Evolutionary conservation across 37 sponge, comb jelly and placozoan species (phyloP).

Genomic region (Agelas oroides): DNA sequence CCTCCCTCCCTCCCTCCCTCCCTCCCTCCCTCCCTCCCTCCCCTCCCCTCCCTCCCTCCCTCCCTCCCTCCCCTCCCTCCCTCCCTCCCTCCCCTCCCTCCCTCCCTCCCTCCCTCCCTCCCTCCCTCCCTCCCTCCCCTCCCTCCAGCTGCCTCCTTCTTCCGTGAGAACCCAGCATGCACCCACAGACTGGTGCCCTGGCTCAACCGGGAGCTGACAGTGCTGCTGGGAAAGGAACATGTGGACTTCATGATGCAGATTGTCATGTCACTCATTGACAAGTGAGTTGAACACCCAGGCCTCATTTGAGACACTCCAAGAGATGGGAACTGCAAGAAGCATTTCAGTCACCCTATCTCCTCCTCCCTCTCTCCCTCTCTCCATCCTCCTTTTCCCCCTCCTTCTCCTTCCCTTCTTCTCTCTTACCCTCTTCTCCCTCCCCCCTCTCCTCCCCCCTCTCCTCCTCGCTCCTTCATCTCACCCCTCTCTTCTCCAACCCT

Average conservation of each 20-base stretch:
- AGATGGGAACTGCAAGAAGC: too few relatives aligned
- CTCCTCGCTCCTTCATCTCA: background rate
- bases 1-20: too few relatives aligned
- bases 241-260: conserved; percentile 73
- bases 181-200: conserved; percentile 82
- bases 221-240: conserved; percentile 65
- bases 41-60: too few relatives aligned
- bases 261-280: conserved; percentile 78
- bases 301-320: too few relatives aligned
- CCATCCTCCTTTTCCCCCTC: background rate
- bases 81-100: too few relatives aligned
- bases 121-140: too few relatives aligned
- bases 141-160: conserved; percentile 63
- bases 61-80: too few relatives aligned
- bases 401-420: background rate
- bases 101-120: too few relatives aligned
- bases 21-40: too few relatives aligned
- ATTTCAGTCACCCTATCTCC: too few relatives aligned
- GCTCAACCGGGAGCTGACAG: conserved; percentile 74
- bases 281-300: conserved; percentile 47
- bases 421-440: background rate
- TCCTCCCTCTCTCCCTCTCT: too few relatives aligned
- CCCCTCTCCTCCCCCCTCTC: too few relatives aligned
- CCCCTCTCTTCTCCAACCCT: background rate
- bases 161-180: conserved; percentile 73